These are phyloP conservation scores for Polypterus senegalus DNA, from an alignment of 2,113 vertebrate species.

Conservation along the genomic window DNA sequence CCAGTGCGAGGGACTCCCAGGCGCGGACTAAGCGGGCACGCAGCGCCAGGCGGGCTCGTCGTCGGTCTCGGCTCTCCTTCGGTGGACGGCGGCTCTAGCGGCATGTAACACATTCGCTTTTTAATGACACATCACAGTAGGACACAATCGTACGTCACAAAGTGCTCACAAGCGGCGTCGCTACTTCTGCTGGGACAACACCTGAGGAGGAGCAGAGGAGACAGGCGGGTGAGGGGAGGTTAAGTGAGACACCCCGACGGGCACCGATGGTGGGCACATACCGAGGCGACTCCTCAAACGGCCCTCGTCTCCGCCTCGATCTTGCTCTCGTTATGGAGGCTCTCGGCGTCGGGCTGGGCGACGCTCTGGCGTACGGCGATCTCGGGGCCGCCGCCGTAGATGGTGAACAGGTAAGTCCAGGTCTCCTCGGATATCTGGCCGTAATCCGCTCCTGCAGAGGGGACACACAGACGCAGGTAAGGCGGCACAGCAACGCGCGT, in stretches of 20 bases:
- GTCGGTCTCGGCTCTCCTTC: too few relatives aligned
- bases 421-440: conserved; percentile 97
- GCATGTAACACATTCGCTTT: neutral
- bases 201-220: conserved; percentile 15
- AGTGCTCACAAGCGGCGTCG: conserved; percentile 31
- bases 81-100: too few relatives aligned
- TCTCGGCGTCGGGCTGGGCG: conserved; percentile 57
- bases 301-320: conserved; percentile 87
- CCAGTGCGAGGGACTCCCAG: too few relatives aligned
- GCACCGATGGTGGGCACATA: neutral
- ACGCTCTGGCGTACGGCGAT: conserved; percentile 78
- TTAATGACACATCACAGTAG: conserved; percentile 21
- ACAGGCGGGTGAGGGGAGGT: neutral
- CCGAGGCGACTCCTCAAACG: conserved; percentile 39
- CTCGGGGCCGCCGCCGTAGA: conserved; percentile 84
- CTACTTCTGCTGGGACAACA: conserved; percentile 26
- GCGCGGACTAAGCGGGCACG: too few relatives aligned
- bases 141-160: conserved; percentile 38
- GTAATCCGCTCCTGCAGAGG: conserved; percentile 74
- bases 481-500: too few relatives aligned
- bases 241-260: too few relatives aligned
- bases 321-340: conserved; percentile 76
- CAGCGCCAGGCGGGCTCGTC: too few relatives aligned
- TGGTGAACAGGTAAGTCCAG: conserved; percentile 72
- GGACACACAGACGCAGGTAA: conserved; percentile 2